Base-by-base conservation (phyloP, 2,888 invertebrate genomes). In the Portevinia maculata region DNA sequence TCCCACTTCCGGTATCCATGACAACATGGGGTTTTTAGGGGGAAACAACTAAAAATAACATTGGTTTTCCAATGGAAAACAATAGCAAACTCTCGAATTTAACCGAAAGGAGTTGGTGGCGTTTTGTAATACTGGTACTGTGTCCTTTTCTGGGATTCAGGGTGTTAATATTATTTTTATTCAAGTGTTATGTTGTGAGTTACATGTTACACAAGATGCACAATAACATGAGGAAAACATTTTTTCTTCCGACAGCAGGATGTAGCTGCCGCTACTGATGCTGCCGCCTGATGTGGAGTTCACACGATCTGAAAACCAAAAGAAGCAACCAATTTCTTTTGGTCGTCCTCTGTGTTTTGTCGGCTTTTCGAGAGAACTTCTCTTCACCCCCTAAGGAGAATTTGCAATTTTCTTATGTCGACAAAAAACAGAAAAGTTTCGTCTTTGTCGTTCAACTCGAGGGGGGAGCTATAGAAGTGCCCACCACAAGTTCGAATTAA, bases 141-240 rank as follows among this genome's bases (percentile, higher is more conserved):
- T 78, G 83, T 78, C 67, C 83, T 73, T 78, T 78, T 76, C 41
- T 41, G 21, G 83, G 71, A 83, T 78, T 65, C 53, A 39, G 67
- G 44, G 78, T 83, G 78, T 67, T 83, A 78, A 78, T 78, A 78
- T 83, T 83, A 78, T 83, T 83, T 83, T 71, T 78, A 78, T 83
- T 73, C 41, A 48, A 69, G 62, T 78, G 53, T 83, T 83, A 60
- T 74, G 78, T 67, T 71, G 83, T 83, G 32, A 71, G 67, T 78
- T 83, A 78, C 78, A 78, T 78, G 67, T 67, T 50, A 60, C 60
- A 62, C 60, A 59, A 65, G 37, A 52, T 11, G 52, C n/a, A 57
- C 32, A 75, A 67, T 30, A 39, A 17, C 13, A 34, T 11, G 21
- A 37, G 17, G 21, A 46, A 48, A 46, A 34, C 53, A 44, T 37